Evolutionary conservation across 2,113 vertebrate species (phyloP).

Genomic region (Rhea americana): DNA sequence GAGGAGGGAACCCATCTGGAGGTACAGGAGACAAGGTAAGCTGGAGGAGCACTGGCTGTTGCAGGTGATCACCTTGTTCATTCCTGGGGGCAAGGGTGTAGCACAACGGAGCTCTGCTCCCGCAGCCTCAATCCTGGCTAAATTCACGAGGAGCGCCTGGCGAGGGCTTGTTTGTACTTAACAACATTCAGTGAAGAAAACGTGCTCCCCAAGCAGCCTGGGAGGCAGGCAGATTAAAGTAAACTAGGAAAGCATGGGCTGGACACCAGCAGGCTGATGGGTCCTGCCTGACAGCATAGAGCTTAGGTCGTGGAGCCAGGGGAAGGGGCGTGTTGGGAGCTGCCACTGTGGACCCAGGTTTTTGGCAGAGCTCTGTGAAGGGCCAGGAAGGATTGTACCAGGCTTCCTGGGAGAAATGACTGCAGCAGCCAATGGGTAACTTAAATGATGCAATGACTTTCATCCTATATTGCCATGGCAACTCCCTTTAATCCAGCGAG

Average conservation of each 20-base stretch:
- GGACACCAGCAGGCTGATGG: not conserved
- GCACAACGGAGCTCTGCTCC: not conserved
- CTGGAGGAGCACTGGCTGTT: not conserved
- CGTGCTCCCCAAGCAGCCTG: not conserved
- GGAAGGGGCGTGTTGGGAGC: not conserved
- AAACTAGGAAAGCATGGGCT: not conserved
- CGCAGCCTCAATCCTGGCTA: not conserved
- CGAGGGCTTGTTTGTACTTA: not conserved
- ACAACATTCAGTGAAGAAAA: not conserved
- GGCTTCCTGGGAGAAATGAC: not conserved
- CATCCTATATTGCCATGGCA: not conserved
- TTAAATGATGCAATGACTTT: not conserved
- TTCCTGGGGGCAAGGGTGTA: not conserved
- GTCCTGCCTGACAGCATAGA: not conserved
- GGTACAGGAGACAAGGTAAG: not conserved
- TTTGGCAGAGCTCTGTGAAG: not conserved
- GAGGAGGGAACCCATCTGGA: not conserved
- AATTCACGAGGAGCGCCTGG: not conserved
- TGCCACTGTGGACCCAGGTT: not conserved
- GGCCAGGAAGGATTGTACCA: not conserved
- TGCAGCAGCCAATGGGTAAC: accelerated
- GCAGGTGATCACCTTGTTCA: not conserved
- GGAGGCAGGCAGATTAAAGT: not conserved
- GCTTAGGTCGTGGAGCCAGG: not conserved
- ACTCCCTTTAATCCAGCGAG: not conserved